Conservation (phyloP, 1,140 invertebrate species). For the Drosophila baimaii region DNA sequence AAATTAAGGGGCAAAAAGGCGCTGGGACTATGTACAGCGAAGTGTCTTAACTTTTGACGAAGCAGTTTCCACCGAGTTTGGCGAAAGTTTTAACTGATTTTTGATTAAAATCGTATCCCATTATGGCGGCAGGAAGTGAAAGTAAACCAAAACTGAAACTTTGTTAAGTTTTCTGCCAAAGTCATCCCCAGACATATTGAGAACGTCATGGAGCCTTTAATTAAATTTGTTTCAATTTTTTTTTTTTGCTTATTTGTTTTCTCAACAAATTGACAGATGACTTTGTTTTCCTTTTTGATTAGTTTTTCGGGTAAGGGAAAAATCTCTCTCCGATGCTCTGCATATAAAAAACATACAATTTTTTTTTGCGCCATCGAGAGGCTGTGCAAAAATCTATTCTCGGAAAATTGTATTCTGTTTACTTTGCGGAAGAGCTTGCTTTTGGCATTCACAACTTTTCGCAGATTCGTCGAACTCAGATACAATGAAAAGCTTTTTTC, state of each 20-base stretch:
- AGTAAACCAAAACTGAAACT: constrained; percentile 42
- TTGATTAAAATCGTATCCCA: constrained; percentile 70
- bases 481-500: not conserved
- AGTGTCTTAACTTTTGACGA: constrained; percentile 31
- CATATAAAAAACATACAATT: constrained; percentile 3
- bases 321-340: not conserved
- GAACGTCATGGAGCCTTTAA: constrained; percentile 33
- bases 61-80: constrained; percentile 51
- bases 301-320: constrained; percentile 12
- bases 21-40: not conserved
- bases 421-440: constrained; percentile 18
- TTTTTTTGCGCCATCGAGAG: not conserved
- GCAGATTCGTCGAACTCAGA: constrained; percentile 1
- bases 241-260: constrained; percentile 33
- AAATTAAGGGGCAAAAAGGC: constrained; percentile 26
- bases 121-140: constrained; percentile 22
- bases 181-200: constrained; percentile 28
- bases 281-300: constrained; percentile 41
- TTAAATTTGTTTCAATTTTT: constrained; percentile 39
- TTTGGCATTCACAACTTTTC: constrained; percentile 13
- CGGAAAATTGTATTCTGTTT: constrained; percentile 14
- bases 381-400: constrained; percentile 6
- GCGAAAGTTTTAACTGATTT: constrained; percentile 64
- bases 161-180: constrained; percentile 34
- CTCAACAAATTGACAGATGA: constrained; percentile 38